Evolutionary conservation across 2,888 invertebrate species (phyloP).

Genomic region (Balanococcus diminutus): DNA sequence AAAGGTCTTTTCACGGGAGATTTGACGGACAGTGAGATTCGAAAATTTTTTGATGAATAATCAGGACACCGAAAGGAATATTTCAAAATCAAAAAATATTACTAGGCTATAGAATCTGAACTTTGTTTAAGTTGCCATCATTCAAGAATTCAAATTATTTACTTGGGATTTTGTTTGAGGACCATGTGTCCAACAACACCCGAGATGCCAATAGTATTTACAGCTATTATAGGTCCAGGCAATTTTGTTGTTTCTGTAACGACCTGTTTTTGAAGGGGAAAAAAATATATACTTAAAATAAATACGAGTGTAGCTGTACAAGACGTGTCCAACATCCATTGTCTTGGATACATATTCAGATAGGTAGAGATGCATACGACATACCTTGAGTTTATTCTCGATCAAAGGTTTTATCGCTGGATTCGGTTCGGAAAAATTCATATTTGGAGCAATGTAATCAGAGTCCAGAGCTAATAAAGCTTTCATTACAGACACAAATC

Average conservation of each 20-base stretch:
- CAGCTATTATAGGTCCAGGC: slow-evolving; percentile 65
- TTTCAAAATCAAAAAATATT: too few species aligned
- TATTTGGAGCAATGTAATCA: slow-evolving; percentile 59
- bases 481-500: slow-evolving; percentile 64
- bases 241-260: slow-evolving; percentile 58
- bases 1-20: too few species aligned
- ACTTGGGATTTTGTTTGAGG: slow-evolving; percentile 56
- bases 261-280: slow-evolving; percentile 57
- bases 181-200: slow-evolving; percentile 56
- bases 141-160: neutral
- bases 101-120: too few species aligned
- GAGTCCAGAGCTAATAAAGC: slow-evolving; percentile 59
- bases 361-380: too few species aligned
- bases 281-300: neutral
- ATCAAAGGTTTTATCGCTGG: slow-evolving; percentile 58
- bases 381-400: slow-evolving; percentile 58
- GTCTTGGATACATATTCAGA: too few species aligned
- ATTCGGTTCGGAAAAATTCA: slow-evolving; percentile 59
- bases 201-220: slow-evolving; percentile 59
- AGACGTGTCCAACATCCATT: too few species aligned
- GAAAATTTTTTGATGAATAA: too few species aligned
- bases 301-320: too few species aligned
- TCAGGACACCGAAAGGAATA: too few species aligned
- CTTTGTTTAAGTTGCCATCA: too few species aligned
- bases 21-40: too few species aligned